Base-by-base conservation (phyloP, 2,113 vertebrate species). In the Lophochroa leadbeateri region DNA sequence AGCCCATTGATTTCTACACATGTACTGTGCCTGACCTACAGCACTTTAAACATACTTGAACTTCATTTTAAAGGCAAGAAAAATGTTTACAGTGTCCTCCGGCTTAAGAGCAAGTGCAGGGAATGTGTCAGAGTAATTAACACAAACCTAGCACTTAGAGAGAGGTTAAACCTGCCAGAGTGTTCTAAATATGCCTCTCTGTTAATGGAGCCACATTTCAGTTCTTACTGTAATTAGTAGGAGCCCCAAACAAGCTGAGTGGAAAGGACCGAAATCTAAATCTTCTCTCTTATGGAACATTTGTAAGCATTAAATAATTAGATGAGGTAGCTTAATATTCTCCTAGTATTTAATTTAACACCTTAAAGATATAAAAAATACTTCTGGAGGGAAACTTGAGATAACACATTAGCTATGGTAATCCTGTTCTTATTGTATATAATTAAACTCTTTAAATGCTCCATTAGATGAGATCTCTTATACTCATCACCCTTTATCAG, bases 371-470 rank as follows among this genome's bases (percentile, higher is more conserved):
- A 77, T 41, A 87, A 93, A 90, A 91, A 88, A 52, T 63, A 82
- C 86, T 82, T 86, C 92, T 92, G 44, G 13, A 91, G 68, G 43
- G 89, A 84, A 94, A 93, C 20, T 70, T 88, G 80, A 90, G 70
- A 82, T 92, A 70, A 78, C 49, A 33, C 39, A 94, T 97, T 95
- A 97, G 39, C 53, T 85, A 78, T 94, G 82, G 50, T 85, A 97
- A 95, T 89, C 89, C 67, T 63, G 17, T 78, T 95, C 95, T 88
- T 93, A 88, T 41, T 92, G 87, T 86, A 67, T 87, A 17, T 92
- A 94, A 97, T 97, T 96, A 95, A 96, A 85, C 39, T 49, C 69
- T 90, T 90, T 81, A 72, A 97, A 90, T 72, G 76, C 49, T 85
- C 82, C 74, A 92, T 95, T 96, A 96, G 92, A 94, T 94, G 77